Conservation (phyloP, 2,888 invertebrate species). For the Margaritifera margaritifera region DNA sequence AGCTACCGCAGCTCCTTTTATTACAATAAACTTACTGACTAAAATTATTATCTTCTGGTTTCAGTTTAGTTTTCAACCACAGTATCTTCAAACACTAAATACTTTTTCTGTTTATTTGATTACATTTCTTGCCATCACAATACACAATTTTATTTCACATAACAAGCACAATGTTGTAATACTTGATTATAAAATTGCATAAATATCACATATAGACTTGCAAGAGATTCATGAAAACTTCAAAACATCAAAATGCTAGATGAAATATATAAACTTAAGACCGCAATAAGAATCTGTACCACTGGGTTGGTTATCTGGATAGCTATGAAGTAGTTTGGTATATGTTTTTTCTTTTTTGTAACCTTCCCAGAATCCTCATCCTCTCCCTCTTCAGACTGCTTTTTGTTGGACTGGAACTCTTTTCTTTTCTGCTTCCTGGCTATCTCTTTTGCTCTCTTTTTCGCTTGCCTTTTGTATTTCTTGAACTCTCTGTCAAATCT, state of each 20-base stretch:
- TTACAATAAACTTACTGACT: neutral
- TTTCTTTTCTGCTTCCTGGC: constrained; percentile 8
- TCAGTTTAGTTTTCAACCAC: too few relatives aligned
- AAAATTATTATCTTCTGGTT: neutral
- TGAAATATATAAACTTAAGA: too few relatives aligned
- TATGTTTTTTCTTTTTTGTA: constrained; percentile 9
- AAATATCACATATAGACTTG: too few relatives aligned
- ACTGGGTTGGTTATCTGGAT: constrained; percentile 28
- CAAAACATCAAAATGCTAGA: too few relatives aligned
- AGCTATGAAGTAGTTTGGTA: constrained; percentile 36
- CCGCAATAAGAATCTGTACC: constrained; percentile 10
- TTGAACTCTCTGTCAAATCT: constrained; percentile 22
- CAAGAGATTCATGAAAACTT: too few relatives aligned
- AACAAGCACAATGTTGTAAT: too few relatives aligned
- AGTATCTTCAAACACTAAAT: too few relatives aligned
- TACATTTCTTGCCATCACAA: too few relatives aligned
- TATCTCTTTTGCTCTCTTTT: constrained; percentile 16
- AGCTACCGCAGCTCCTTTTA: neutral
- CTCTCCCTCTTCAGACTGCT: constrained; percentile 1
- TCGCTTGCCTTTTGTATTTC: constrained; percentile 13
- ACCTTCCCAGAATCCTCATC: neutral
- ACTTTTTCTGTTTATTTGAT: too few relatives aligned
- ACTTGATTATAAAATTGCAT: too few relatives aligned
- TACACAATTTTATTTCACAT: too few relatives aligned
- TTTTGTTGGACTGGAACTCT: constrained; percentile 1